Conservation (phyloP, 2,888 invertebrate species). For the Auanema freiburgensis region DNA sequence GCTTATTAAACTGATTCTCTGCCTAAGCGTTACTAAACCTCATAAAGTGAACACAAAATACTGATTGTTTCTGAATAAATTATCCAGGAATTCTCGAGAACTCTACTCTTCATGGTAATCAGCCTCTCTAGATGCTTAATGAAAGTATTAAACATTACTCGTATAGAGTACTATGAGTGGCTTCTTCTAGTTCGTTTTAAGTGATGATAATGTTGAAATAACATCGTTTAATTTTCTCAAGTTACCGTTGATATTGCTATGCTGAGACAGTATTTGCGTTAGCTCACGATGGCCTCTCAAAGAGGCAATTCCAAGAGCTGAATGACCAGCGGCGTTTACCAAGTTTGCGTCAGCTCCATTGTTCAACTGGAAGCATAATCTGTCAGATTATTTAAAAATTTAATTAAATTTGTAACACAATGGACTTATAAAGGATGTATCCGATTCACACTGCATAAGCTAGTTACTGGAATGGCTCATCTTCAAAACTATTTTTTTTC, state of each 20-base stretch:
- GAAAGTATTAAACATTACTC: conserved; percentile 6
- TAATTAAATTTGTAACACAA: conserved; percentile 3
- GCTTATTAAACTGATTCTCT: too few species aligned
- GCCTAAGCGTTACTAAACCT: too few species aligned
- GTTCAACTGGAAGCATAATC: conserved; percentile 36
- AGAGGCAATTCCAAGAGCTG: conserved; percentile 47
- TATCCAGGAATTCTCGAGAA: conserved; percentile 3
- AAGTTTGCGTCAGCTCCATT: conserved; percentile 49
- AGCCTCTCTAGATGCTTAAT: not conserved
- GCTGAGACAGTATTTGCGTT: conserved; percentile 31
- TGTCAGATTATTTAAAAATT: not conserved
- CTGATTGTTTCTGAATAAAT: conserved; percentile 12
- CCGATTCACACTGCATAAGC: not conserved
- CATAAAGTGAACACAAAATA: too few species aligned
- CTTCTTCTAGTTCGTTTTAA: too few species aligned
- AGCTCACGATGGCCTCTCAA: conserved; percentile 40
- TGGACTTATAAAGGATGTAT: not conserved
- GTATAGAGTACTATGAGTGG: too few species aligned
- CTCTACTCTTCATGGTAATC: conserved; percentile 1
- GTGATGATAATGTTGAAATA: too few species aligned
- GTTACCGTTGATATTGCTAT: not conserved
- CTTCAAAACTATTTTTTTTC: too few species aligned
- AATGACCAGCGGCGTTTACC: conserved; percentile 45
- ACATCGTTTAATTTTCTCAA: too few species aligned
- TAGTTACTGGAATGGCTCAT: too few species aligned